A percentile compares a stretch with the other conserved stretches of the same genome.
Conservation (phyloP, 2,888 invertebrate genomes). For the Nomada flava region DNA sequence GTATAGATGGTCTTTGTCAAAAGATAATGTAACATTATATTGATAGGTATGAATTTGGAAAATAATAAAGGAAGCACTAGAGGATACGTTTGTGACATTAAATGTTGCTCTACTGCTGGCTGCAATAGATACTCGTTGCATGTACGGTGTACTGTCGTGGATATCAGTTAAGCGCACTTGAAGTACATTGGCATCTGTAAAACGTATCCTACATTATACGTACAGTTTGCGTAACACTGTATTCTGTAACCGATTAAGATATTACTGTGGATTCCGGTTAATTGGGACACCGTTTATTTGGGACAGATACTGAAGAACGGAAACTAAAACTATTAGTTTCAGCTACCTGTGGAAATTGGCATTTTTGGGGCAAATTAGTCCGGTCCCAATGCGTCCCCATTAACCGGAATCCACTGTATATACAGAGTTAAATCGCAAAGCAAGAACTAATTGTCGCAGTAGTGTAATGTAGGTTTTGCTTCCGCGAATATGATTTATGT, state of each 20-base stretch:
- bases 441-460: not conserved
- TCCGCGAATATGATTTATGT: no score
- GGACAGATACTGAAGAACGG: no score
- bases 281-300: no score
- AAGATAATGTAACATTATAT: conserved; percentile 86
- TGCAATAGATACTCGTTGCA: conserved; percentile 66
- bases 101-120: conserved; percentile 79
- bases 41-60: conserved; percentile 88
- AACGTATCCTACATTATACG: conserved; percentile 34
- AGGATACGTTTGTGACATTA: conserved; percentile 84
- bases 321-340: no score
- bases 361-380: no score
- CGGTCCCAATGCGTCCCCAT: no score
- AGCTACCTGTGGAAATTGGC: no score
- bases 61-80: conserved; percentile 86
- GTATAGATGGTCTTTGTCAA: conserved; percentile 74
- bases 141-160: conserved; percentile 73
- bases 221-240: not conserved
- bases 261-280: not conserved
- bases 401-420: no score
- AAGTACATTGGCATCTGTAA: conserved; percentile 58
- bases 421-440: not conserved
- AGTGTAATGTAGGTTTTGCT: not conserved
- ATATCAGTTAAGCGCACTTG: conserved; percentile 74
- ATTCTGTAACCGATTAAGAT: not conserved